These are phyloP conservation scores for Probosciger aterrimus DNA, from an alignment of 2,113 vertebrate species.

Conservation along the genomic window DNA sequence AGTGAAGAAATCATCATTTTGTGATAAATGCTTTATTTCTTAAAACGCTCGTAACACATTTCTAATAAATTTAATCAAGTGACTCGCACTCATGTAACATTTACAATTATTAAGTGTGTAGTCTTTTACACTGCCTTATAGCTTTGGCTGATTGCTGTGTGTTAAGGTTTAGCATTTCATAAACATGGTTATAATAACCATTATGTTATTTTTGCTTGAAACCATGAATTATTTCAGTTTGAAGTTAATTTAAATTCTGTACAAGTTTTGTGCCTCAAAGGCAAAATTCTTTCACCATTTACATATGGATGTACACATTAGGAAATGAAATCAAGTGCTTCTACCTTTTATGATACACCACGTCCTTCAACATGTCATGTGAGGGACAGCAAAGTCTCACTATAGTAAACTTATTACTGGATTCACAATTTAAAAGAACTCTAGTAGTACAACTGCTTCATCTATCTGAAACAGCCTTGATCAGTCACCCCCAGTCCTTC, in stretches of 20 bases:
- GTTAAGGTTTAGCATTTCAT: conserved; percentile 67
- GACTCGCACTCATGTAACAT: conserved; percentile 68
- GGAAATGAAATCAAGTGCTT: conserved; percentile 17
- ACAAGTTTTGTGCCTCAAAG: conserved; percentile 38
- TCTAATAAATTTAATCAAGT: conserved; percentile 81
- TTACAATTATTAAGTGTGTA: conserved; percentile 74
- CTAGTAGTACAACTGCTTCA: background rate
- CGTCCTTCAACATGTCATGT: background rate
- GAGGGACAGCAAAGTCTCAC: background rate
- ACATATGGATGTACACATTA: background rate
- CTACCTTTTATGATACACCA: background rate
- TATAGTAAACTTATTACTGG: background rate
- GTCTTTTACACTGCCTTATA: conserved; percentile 58
- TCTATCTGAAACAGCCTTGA: background rate
- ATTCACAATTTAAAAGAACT: background rate
- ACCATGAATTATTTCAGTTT: conserved; percentile 66
- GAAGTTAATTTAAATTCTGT: conserved; percentile 58
- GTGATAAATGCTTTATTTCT: conserved; percentile 83
- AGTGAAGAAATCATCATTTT: conserved; percentile 82
- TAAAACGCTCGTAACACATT: conserved; percentile 77
- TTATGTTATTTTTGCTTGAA: conserved; percentile 55
- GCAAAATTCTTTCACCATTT: conserved; percentile 33
- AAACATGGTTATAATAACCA: conserved; percentile 64
- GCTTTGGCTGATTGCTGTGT: conserved; percentile 64
- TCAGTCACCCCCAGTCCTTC: background rate